phyloP scores from a whole-genome alignment of 2,888 invertebrate species.

The Drosophila siamana region DNA sequence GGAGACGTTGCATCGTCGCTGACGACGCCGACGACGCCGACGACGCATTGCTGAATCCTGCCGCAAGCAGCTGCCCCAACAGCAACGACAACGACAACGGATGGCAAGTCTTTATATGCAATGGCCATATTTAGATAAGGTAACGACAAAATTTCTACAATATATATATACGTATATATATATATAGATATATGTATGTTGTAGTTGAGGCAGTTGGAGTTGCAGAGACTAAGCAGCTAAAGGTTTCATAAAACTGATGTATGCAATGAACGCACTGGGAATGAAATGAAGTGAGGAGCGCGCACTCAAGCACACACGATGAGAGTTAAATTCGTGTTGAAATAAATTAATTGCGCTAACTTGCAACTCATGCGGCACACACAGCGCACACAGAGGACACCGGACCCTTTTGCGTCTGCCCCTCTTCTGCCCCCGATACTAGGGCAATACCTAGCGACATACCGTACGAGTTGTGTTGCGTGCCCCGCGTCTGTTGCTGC shows the following conservation, averaged over 20 bases:
- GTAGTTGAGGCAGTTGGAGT: conserved; percentile 1
- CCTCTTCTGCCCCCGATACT: conserved; percentile 27
- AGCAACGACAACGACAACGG: conserved; percentile 34
- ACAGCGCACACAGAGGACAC: conserved; percentile 24
- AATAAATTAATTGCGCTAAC: conserved; percentile 82
- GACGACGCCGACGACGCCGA: conserved; percentile 8
- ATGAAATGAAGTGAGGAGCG: conserved; percentile 58
- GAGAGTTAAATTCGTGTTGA: conserved; percentile 81
- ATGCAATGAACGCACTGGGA: too few relatives aligned
- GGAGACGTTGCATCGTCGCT: conserved; percentile 7
- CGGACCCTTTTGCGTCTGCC: conserved; percentile 16
- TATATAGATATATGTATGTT: not conserved
- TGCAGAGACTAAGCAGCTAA: conserved; percentile 6
- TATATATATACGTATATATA: not conserved
- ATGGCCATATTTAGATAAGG: conserved; percentile 79
- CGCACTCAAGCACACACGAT: conserved; percentile 69
- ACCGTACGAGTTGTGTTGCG: conserved; percentile 45
- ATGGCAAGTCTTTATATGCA: conserved; percentile 75
- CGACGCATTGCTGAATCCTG: conserved; percentile 36
- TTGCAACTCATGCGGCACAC: conserved; percentile 79
- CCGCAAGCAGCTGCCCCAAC: conserved; percentile 54
- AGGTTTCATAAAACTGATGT: conserved; percentile 69
- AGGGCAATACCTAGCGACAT: conserved; percentile 59
- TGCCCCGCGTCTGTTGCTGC: conserved; percentile 29
- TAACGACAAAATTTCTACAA: conserved; percentile 77